Base-by-base conservation (phyloP, 2,113 vertebrate genomes). In the Pyrgilauda ruficollis region DNA sequence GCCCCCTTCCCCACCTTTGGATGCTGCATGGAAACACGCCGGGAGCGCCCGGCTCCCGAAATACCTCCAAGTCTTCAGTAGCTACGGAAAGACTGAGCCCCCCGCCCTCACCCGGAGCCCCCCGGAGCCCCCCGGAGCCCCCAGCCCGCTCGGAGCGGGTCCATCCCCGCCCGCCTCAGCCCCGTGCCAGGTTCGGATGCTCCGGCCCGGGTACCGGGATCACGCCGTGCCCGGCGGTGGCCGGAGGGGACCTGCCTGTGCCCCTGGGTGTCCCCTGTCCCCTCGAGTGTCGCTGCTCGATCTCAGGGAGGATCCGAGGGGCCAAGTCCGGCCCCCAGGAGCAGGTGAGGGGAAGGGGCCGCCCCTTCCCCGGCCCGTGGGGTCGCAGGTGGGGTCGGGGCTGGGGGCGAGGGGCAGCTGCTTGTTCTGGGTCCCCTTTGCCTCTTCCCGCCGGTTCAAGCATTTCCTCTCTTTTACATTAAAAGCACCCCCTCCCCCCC, bases 1-100 rank as follows among this genome's bases (percentile, higher is more conserved):
- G 83, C n/a, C 24, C 89, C 13, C 50, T 6, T 46, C 84, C 74
- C 74, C 2, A 33, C 31, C 93, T 95, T 76, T 97, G 97, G 98
- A 98, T 98, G 97, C 98, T 98, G 98, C 98, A 97, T 98, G 98
- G 96, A 92, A 97, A 96, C 96, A 75, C 94, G 74, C 53, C 90
- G 44, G 89, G 97, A 94, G 96, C 92, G 2, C 28, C 83, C 30
- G 37, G 62, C 86, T 91, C 96, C 94, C 92, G 17, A 66, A 75
- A 94, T 94, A 97, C 95, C 97, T 98, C 97, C 97, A 83, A 96
- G 94, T 96, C 97, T 97, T 97, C 97, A 97, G 96, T 96, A 97
- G 97, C 97, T 97, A 89, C 90, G 3, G 78, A 80, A 61, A 97
- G 96, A 96, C 94, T 87, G 58, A 87, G 61, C 53, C 50, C 87